These are phyloP conservation scores for Halichondria panicea DNA, from an alignment of 37 sponge, comb jelly and placozoan genomes.

Conservation along the genomic window DNA sequence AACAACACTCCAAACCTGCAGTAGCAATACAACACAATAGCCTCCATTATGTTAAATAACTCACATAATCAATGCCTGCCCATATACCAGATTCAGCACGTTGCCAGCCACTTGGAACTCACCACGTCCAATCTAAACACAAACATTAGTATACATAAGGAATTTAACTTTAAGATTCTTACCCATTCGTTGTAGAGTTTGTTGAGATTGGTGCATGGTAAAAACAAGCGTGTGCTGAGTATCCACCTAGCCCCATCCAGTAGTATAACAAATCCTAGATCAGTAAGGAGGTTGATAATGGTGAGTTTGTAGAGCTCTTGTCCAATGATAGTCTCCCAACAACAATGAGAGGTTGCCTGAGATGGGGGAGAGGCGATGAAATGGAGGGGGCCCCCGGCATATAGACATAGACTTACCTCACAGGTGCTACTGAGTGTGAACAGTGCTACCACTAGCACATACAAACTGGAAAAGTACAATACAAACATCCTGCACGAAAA, in stretches of 20 bases:
- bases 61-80: constrained; percentile 80
- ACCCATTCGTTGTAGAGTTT: not conserved
- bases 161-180: not conserved
- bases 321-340: constrained; percentile 80
- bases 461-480: constrained; percentile 63
- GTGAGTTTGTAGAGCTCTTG: constrained; percentile 78
- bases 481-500: constrained; percentile 52
- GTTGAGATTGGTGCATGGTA: not conserved
- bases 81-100: constrained; percentile 73
- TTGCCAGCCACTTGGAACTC: constrained; percentile 72
- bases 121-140: constrained; percentile 57
- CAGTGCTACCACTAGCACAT: constrained; percentile 62
- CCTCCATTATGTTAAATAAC: not conserved
- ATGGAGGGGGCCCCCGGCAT: too few species aligned
- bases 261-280: constrained; percentile 13
- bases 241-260: constrained; percentile 48
- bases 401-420: too few species aligned
- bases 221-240: constrained; percentile 14
- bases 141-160: not conserved
- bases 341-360: too few species aligned
- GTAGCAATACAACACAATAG: not conserved
- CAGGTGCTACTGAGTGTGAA: constrained; percentile 53
- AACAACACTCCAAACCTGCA: constrained; percentile 73
- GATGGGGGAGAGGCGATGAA: too few species aligned
- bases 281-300: constrained; percentile 49